Evolutionary conservation across 2,797 vertebrate species (phyloP).

Genomic region (Apogon hyalosoma): DNA sequence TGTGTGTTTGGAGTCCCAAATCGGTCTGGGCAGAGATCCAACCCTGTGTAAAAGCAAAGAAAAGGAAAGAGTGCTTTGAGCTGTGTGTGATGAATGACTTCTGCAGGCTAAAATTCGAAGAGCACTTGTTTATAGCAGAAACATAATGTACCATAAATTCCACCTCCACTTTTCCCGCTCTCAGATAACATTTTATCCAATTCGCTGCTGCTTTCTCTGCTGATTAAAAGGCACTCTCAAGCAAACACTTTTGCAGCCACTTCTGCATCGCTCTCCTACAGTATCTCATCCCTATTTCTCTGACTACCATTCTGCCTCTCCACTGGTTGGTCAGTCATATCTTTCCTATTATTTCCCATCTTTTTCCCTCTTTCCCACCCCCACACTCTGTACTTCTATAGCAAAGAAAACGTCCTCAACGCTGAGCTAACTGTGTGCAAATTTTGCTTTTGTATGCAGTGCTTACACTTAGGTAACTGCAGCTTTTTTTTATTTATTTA

Average conservation of each 20-base stretch:
- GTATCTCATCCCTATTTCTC: conserved; percentile 39
- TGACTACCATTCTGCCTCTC: conserved; percentile 32
- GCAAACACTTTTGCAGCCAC: conserved; percentile 54
- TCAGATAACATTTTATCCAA: conserved; percentile 78
- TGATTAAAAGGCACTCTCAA: conserved; percentile 82
- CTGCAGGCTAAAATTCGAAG: conserved; percentile 57
- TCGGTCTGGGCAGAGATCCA: conserved; percentile 62
- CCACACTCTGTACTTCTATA: conserved; percentile 13
- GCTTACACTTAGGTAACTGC: conserved; percentile 14
- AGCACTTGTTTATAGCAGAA: conserved; percentile 71
- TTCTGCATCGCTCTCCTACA: conserved; percentile 19
- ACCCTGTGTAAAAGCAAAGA: conserved; percentile 37
- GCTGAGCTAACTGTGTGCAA: conserved; percentile 3
- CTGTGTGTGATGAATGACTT: conserved; percentile 70
- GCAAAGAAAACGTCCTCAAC: conserved; percentile 8
- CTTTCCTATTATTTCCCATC: conserved; percentile 53
- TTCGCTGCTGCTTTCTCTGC: conserved; percentile 66
- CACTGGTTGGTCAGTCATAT: conserved; percentile 47
- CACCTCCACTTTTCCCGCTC: conserved; percentile 70
- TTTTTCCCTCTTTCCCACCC: conserved; percentile 31
- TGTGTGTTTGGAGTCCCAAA: conserved; percentile 36
- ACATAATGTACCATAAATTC: conserved; percentile 83
- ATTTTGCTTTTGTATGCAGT: conserved; percentile 29
- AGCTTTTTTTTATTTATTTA: neutral
- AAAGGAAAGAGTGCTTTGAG: conserved; percentile 55